phyloP scores from a whole-genome alignment of 1,140 invertebrate genomes.

The Elysia chlorotica region DNA sequence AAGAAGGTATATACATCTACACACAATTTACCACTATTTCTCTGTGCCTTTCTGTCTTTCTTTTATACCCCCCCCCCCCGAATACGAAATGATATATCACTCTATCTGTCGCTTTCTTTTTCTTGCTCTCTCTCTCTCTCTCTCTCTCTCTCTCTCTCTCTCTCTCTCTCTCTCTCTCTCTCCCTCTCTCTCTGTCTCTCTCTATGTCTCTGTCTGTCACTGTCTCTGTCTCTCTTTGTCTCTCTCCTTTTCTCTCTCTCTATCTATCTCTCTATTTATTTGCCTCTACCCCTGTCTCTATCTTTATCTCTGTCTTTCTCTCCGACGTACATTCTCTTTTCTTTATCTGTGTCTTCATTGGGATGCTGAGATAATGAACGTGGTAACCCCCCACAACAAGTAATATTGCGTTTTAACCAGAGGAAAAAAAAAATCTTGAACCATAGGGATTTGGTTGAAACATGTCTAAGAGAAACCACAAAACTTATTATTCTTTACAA shows the following conservation, averaged over 20 bases:
- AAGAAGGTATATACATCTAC: no score
- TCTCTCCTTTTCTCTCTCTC: conserved; percentile 1
- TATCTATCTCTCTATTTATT: neutral
- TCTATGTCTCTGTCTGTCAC: neutral
- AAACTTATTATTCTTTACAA: neutral
- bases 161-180: neutral
- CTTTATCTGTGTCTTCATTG: no score
- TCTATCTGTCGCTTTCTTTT: conserved; percentile 8
- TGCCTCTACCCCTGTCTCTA: neutral
- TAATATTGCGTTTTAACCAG: neutral
- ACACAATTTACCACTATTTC: no score
- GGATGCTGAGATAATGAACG: no score
- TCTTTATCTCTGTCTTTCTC: neutral
- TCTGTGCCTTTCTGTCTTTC: no score
- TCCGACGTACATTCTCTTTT: neutral
- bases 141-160: conserved; percentile 1
- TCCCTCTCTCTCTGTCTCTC: neutral
- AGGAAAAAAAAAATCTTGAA: neutral
- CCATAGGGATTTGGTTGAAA: neutral
- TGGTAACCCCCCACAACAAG: neutral
- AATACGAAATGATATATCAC: no score
- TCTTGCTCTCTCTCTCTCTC: neutral
- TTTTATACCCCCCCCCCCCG: no score
- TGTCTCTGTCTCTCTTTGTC: neutral
- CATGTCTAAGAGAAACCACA: neutral